Evolutionary conservation across 2,113 vertebrate species (phyloP), one percentile per base, ranked within the genome.

Genomic region (Panthera leo): DNA sequence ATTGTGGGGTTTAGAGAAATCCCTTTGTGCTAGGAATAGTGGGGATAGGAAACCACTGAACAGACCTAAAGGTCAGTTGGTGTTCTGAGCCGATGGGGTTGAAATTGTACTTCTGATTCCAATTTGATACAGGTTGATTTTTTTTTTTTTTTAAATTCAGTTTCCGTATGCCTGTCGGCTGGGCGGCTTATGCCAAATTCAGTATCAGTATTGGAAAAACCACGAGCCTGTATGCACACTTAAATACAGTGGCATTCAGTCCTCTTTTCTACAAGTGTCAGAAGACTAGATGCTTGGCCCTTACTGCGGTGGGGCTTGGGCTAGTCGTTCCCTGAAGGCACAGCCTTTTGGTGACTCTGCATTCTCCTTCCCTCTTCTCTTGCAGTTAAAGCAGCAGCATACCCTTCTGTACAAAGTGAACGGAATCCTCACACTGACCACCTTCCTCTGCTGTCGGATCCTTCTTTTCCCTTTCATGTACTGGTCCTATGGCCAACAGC

Each of bases 381-480:
- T 73, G 39, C 99, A 99, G 99, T 98, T 99, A 86, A 98, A 99
- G 51, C 99, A 99, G 98, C 99, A 99, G 98, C 99, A 99, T 84
- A 99, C 99, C 10, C 99, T 99, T 97, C 97, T 99, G 94, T 99
- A 99, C 99, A 99, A 99, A 97, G 98, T 98, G 94, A 99, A 99
- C 0, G 99, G 99, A 12, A 97, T 99, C 94, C 97, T 99, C 98
- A 98, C 99, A 7, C 98, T 99, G 95, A 93, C 99, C 90, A 99
- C 99, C 94, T 99, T 99, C 99, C 99, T 99, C 95, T 53, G 98
- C 92, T 99, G 99, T 98, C 99, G 99, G 97, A 99, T 99, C 75
- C 98, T 99, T 29, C 99, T 99, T 73, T 99, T 99, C 98, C 99
- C 99, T 15, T 99, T 99, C 99, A 99, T 99, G 99, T 99, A 99